Evolutionary conservation across 2,888 invertebrate species (phyloP), one percentile per base, ranked within the genome.

Genomic region (Leuctra nigra): DNA sequence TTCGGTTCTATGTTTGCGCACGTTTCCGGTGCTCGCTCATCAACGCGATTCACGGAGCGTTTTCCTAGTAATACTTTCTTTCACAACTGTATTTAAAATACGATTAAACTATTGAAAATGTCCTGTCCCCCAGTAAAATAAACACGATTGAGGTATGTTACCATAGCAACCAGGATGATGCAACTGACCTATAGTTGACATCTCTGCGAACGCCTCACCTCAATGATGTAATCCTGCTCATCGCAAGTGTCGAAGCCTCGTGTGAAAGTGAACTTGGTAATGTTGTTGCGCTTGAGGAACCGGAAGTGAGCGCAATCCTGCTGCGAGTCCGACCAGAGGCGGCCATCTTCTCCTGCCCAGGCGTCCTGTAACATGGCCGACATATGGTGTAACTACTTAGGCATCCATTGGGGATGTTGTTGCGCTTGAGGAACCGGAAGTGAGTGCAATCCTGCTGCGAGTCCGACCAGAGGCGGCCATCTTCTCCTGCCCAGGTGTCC

Each of bases 161-260:
- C n/a, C n/a, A n/a, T n/a, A n/a, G n/a, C n/a, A n/a, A n/a, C n/a
- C n/a, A n/a, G n/a, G n/a, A n/a, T n/a, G n/a, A n/a, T n/a, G n/a
- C n/a, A n/a, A n/a, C n/a, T n/a, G n/a, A n/a, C n/a, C n/a, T n/a
- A n/a, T n/a, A n/a, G n/a, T n/a, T n/a, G n/a, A n/a, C n/a, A n/a
- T n/a, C n/a, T n/a, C n/a, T n/a, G n/a, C n/a, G n/a, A n/a, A n/a
- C n/a, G n/a, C n/a, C 16, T 13, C 74, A 86, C 89, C 78, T 88
- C 85, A 62, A 90, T 84, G 14, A 86, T 68, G 67, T 90, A 90
- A 69, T 87, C 85, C 54, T 77, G 72, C 14, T 77, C 73, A 68
- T 92, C 91, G 66, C 94, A 94, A 1, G 92, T 92, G 68, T 92
- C 91, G 66, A 93, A 90, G 67, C 81, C 80, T 54, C 92, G 77